Percentiles rank a stretch among this genome's conserved stretches.
phyloP scores from a whole-genome alignment of 2,797 vertebrate species.

The Centropyge bicolor region DNA sequence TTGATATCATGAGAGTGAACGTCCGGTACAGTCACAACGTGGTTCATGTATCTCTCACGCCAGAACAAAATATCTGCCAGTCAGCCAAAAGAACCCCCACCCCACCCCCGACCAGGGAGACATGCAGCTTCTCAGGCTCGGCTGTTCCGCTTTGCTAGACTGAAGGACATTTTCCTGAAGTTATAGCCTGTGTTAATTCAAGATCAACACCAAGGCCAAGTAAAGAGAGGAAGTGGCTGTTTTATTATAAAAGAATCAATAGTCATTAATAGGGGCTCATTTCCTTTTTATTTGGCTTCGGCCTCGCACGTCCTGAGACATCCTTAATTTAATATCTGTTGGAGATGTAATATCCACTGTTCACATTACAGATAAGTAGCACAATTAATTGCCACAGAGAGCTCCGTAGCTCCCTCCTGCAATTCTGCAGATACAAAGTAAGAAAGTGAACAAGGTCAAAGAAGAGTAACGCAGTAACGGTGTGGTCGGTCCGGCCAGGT shows the following conservation, averaged over 20 bases:
- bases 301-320: slow-evolving; percentile 73
- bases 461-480: slow-evolving; percentile 46
- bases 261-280: slow-evolving; percentile 78
- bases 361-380: slow-evolving; percentile 81
- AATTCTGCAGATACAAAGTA: slow-evolving; percentile 54
- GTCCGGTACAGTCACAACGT: slow-evolving; percentile 10
- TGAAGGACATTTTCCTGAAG: slow-evolving; percentile 56
- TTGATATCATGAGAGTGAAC: slow-evolving; percentile 6
- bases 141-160: slow-evolving; percentile 27
- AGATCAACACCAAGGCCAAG: slow-evolving; percentile 62
- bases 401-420: slow-evolving; percentile 43
- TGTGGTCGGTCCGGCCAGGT: slow-evolving; percentile 51
- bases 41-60: slow-evolving; percentile 28
- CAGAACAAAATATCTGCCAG: slow-evolving; percentile 38
- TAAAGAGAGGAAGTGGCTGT: slow-evolving; percentile 66
- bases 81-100: slow-evolving; percentile 27
- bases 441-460: slow-evolving; percentile 71
- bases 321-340: slow-evolving; percentile 81
- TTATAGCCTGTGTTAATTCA: slow-evolving; percentile 62
- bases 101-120: background rate
- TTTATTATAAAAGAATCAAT: slow-evolving; percentile 81
- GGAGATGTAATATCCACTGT: slow-evolving; percentile 80
- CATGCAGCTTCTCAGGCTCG: slow-evolving; percentile 29
- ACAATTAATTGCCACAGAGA: slow-evolving; percentile 77
- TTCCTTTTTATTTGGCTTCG: slow-evolving; percentile 80